Base-by-base conservation (phyloP, 2,113 vertebrate genomes). In the Emydura subglobosa region DNA sequence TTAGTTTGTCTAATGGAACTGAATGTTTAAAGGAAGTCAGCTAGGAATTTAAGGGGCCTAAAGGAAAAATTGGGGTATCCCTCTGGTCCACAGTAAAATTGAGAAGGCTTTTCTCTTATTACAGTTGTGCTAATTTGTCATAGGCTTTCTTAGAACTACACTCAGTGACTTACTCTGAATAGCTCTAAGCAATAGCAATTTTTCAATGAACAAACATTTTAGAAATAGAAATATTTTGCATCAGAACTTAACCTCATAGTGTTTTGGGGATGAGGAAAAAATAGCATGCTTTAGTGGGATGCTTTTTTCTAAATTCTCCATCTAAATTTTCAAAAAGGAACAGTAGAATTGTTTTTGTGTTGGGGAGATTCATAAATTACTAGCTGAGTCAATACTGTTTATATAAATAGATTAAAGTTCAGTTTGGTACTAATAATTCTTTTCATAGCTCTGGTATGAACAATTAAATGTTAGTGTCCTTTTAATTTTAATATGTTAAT, bases 401-500 rank as follows among this genome's bases (percentile, higher is more conserved):
- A 93, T 25, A 86, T n/a, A 84, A 55, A 13, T 88, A 14, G 19
- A 17, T 87, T 88, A 51, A n/a, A n/a, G 34, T 78, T 81, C 82
- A 88, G 29, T 83, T 96, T 51, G 85, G 12, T 89, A 39, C 72
- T 85, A 72, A 89, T 95, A 81, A 89, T 87, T 27, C 22, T 82
- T 55, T 82, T 82, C n/a, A 72, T 78, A 94, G 53, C 59, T 47
- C 74, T 78, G 6, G 2, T 78, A 29, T 27, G 42, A 78, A 78
- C 42, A 78, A 47, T 27, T 47, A 47, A 78, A 78, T 16, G 24
- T 72, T 72, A 68, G 16, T n/a, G 42, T 78, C 42, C 74, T 47
- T 76, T 76, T 68, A 68, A 68, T 68, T 76, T 76, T 76, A 76
- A 6, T 76, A 47, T 44, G 11, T 44, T 76, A 68, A 13, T 76